Percentiles rank a stretch among this genome's conserved stretches.
Conservation (phyloP, 2,888 invertebrate species). For the Folsomia candida region DNA sequence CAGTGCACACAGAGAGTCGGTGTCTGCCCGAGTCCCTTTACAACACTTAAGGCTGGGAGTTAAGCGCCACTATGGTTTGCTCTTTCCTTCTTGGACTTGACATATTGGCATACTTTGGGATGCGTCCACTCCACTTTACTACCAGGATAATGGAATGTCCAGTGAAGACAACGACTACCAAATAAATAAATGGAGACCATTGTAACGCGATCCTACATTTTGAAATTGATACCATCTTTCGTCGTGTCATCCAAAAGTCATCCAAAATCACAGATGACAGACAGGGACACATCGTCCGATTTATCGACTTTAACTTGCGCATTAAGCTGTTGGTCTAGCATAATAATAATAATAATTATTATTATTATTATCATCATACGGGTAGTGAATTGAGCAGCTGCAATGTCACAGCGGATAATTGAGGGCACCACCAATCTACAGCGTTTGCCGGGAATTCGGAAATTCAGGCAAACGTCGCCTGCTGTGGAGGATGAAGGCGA, state of each 20-base stretch:
- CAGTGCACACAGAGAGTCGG: no score
- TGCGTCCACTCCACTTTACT: not conserved
- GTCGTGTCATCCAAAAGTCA: not conserved
- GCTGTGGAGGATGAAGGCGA: not conserved
- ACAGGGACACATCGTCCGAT: no score
- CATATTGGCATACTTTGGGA: slow-evolving; percentile 7
- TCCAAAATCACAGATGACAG: not conserved
- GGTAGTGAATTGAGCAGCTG: no score
- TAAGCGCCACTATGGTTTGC: not conserved
- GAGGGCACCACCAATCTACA: no score
- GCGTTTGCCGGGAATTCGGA: no score
- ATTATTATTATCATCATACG: no score
- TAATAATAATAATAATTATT: no score
- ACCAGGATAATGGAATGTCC: not conserved
- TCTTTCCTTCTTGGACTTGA: not conserved
- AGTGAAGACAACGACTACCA: not conserved
- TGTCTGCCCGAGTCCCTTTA: not conserved
- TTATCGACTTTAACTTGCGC: no score
- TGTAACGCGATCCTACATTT: not conserved
- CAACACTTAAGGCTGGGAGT: not conserved
- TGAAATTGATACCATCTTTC: no score
- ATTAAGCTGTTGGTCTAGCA: no score
- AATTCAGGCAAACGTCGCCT: no score
- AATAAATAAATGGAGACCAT: not conserved
- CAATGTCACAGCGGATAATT: no score